Base-by-base conservation (phyloP, 2,797 vertebrate genomes). In the Decapterus maruadsi region DNA sequence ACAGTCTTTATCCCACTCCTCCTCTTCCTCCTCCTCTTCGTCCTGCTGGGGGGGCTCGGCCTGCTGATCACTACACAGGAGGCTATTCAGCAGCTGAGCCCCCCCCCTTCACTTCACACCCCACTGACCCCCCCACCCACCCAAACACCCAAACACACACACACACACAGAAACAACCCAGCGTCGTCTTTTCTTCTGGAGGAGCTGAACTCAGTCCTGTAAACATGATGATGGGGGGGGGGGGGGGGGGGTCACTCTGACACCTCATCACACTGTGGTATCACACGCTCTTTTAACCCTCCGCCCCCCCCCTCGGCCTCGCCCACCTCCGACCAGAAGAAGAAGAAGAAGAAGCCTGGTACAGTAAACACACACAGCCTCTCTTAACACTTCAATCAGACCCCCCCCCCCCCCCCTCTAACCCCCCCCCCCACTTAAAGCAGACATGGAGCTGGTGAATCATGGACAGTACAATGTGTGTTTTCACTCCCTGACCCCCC, bases 61-160 rank as follows among this genome's bases (percentile, higher is more conserved):
- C 92, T 92, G 94, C 94, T 96, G 95, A 98, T 98, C 96, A 97
- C 95, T 95, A 97, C 96, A 96, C 96, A 96, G 97, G 96, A 94
- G 93, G 90, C 96, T 94, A 97, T 97, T 98, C 96, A 97, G 93
- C 63, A 93, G 94, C 67, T 86, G 90, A 90, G 94, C 95, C 95
- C 96, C 95, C 72, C 74, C 60, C 51, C 45, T 48, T 26, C 26
- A 26, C 26, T 26, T 26, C 26, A 26, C 31, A 34, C 31, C 31
- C 31, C 31, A 6, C 31, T 34, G 31, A 34, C 31, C 31, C 31
- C 4, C 31, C 31, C 31, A 31, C 31, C 31, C 31, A 34, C 4
- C 26, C 26, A 26, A 1, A 26, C 26, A 34, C 31, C 80, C 74
- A 75, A 64, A 65, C 77, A 71, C 59, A 72, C 51, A 75, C 58